Evolutionary conservation across 2,888 invertebrate genomes (phyloP), one percentile per base, ranked within the genome.

Genomic region (Andrena chrysosceles): DNA sequence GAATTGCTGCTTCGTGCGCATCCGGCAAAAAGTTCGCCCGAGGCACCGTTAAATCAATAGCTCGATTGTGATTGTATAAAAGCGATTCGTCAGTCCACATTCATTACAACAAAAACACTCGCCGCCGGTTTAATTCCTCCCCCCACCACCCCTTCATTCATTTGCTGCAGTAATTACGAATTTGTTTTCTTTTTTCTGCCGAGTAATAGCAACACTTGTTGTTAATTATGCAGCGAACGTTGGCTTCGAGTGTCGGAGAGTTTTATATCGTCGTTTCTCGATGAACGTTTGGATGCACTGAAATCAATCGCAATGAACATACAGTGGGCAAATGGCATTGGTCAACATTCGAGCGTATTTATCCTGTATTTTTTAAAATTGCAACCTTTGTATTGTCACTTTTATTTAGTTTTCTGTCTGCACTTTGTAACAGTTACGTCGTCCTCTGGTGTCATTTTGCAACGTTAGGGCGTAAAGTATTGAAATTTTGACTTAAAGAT

Each of bases 31-130:
- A 81, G 78, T 77, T 78, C 67, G 85, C 74, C 71, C 54, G 52
- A 59, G 69, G 77, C 69, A 48, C 69, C 72, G 78, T 71, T 82
- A 72, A 83, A 77, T 83, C 89, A 84, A 87, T 87, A 84, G 83
- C 77, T 29, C 64, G 71, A 83, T 81, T 84, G 75, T 75, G 81
- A 87, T 83, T 76, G 77, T 56, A 81, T 60, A 84, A 85, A 85
- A 77, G 77, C 70, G 66, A 81, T 66, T 81, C 73, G 83, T 77
- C 81, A 81, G 73, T 77, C 69, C 29, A 72, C 77, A 66, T 77
- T 81, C 77, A 63, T 81, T 81, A 77, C 73, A 70, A 70, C 73
- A 56, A 42, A 66, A 67, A 71, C 81, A 35, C 8, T 42, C 64
- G 59, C 8, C 54, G 52, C 8, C 54, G 52, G 49, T 49, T 60